phyloP scores from a whole-genome alignment of 2,888 invertebrate genomes.

The Habroteleia sp. region DNA sequence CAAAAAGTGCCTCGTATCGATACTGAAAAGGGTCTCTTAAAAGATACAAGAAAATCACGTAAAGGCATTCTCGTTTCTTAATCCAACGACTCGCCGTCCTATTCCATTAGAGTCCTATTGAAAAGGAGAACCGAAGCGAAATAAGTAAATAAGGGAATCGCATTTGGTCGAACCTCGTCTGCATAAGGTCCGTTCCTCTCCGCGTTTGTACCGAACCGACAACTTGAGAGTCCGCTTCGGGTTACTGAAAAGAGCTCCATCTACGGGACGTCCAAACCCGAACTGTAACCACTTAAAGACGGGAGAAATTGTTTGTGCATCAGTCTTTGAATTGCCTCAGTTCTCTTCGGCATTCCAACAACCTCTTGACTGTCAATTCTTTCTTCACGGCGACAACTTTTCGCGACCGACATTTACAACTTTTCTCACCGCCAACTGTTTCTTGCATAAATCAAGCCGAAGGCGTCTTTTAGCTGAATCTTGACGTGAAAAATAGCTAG shows the following conservation, averaged over 20 bases:
- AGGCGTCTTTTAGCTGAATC: too few relatives aligned
- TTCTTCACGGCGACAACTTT: too few relatives aligned
- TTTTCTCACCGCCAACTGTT: too few relatives aligned
- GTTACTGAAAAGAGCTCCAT: background rate
- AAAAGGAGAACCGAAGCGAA: background rate
- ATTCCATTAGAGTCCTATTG: background rate
- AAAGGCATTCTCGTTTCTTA: conserved; percentile 5
- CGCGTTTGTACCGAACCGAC: background rate
- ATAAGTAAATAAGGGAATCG: conserved; percentile 2
- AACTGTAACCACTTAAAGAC: background rate
- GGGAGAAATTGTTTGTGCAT: background rate
- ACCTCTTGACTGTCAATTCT: too few relatives aligned
- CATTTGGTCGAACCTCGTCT: background rate
- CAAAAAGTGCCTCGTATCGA: too few relatives aligned
- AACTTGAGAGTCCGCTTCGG: background rate
- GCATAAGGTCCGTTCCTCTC: background rate
- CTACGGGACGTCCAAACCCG: background rate
- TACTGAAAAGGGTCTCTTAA: background rate
- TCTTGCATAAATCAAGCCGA: too few relatives aligned
- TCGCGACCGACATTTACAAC: too few relatives aligned
- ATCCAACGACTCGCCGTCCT: background rate
- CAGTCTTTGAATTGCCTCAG: too few relatives aligned
- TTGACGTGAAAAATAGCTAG: too few relatives aligned
- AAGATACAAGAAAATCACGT: background rate
- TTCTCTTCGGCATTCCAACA: too few relatives aligned